Conservation (phyloP, 2,113 vertebrate species). For the Megaleporinus macrocephalus region DNA sequence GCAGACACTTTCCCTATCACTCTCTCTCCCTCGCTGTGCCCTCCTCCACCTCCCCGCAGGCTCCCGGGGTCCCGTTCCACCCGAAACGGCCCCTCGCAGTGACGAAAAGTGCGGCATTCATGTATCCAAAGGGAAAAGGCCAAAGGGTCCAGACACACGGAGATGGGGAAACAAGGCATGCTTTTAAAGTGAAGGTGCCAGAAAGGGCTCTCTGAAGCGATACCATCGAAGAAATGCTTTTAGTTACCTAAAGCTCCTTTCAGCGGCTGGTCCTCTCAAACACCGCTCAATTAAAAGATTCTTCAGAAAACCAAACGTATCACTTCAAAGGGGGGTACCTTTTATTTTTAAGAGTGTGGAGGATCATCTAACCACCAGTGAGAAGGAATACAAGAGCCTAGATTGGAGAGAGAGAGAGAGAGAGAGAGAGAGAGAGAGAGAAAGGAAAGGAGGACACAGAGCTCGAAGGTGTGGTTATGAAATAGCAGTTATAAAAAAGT, state of each 20-base stretch:
- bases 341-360: not conserved
- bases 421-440: constrained; percentile 5
- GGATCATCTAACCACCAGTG: too few species aligned
- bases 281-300: not conserved
- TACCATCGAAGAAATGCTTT: too few species aligned
- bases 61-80: not conserved
- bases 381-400: too few species aligned
- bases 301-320: too few species aligned
- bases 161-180: not conserved
- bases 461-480: constrained; percentile 1
- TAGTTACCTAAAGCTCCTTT: not conserved
- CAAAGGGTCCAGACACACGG: not conserved
- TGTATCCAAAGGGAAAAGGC: not conserved
- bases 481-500: not conserved
- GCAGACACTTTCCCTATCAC: constrained; percentile 19
- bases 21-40: not conserved
- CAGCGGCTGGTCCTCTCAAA: not conserved
- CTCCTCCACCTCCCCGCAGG: not conserved
- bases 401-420: too few species aligned
- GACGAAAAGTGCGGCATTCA: not conserved
- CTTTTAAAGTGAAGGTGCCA: not conserved
- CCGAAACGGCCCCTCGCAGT: not conserved
- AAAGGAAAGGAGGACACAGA: not conserved
- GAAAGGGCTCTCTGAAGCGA: not conserved
- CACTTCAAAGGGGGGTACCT: too few species aligned